A percentile compares a stretch with the other conserved stretches of the same genome.
Conservation (phyloP, 2,888 invertebrate genomes). For the Phasia obesa region DNA sequence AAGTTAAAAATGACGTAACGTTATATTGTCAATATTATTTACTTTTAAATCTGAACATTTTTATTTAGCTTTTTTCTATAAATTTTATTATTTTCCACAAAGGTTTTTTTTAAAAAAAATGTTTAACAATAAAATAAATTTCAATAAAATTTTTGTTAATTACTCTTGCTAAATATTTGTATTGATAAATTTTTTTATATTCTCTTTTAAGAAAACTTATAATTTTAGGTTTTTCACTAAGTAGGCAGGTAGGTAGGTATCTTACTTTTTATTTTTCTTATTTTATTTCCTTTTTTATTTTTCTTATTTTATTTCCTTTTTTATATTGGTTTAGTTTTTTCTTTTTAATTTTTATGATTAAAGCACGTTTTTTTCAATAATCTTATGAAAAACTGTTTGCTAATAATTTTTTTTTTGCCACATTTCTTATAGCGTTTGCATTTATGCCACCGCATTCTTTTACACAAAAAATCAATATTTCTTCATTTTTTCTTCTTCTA, state of each 20-base stretch:
- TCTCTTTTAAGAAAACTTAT: too few relatives aligned
- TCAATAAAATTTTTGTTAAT: too few relatives aligned
- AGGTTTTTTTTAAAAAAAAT: background rate
- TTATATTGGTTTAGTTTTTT: too few relatives aligned
- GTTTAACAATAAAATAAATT: background rate
- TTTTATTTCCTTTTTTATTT: too few relatives aligned
- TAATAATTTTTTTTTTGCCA: conserved; percentile 35
- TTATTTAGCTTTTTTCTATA: background rate
- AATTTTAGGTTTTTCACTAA: background rate
- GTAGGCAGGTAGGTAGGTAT: too few relatives aligned
- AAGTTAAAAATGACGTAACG: conserved; percentile 46
- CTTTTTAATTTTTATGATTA: too few relatives aligned
- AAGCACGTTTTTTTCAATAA: too few relatives aligned
- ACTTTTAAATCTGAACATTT: background rate
- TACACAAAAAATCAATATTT: conserved; percentile 64
- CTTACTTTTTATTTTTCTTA: too few relatives aligned
- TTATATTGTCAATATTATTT: conserved; percentile 20
- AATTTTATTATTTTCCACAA: background rate
- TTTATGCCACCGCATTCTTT: conserved; percentile 59
- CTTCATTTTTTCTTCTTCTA: conserved; percentile 16
- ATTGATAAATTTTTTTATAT: background rate
- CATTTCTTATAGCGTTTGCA: conserved; percentile 39
- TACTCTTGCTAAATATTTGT: background rate
- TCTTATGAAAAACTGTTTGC: background rate
- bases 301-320: too few relatives aligned